A percentile compares a stretch with the other conserved stretches of the same genome.
Evolutionary conservation across 2,113 vertebrate genomes (phyloP).

Genomic region (Odobenus rosmarus): DNA sequence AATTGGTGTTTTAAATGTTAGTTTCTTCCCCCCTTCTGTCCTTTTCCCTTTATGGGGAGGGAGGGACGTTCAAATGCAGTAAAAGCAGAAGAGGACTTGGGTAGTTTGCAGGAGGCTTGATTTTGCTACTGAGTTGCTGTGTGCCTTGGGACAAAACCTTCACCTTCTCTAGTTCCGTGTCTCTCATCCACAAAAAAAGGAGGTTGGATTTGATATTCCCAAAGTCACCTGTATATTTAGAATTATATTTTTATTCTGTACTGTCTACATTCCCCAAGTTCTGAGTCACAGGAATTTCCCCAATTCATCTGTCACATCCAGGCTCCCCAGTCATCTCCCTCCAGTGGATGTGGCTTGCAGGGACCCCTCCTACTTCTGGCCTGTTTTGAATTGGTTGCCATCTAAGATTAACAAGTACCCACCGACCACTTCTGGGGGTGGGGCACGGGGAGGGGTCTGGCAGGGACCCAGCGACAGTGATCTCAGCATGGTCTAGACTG

Average conservation of each 20-base stretch:
- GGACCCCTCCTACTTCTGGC: not conserved
- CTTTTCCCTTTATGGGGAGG: not conserved
- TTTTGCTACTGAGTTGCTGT: not conserved
- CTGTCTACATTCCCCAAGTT: not conserved
- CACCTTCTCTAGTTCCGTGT: not conserved
- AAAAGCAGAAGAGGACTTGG: not conserved
- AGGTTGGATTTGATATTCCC: not conserved
- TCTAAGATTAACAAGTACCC: not conserved
- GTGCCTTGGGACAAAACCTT: not conserved
- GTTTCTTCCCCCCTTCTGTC: not conserved
- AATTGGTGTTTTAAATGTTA: not conserved
- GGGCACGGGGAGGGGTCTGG: not conserved
- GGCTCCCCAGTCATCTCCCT: not conserved
- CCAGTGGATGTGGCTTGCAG: not conserved
- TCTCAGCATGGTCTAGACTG: not conserved
- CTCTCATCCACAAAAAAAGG: not conserved
- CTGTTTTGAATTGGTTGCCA: not conserved
- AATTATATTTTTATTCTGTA: not conserved
- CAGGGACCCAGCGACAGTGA: not conserved
- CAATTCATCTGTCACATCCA: not conserved
- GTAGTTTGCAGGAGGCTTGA: not conserved
- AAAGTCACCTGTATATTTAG: not conserved
- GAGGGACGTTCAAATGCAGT: not conserved
- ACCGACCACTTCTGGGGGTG: not conserved
- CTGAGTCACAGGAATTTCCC: constrained; percentile 41